phyloP scores from a whole-genome alignment of 1,140 invertebrate species.

The Sminthurinus signatus region DNA sequence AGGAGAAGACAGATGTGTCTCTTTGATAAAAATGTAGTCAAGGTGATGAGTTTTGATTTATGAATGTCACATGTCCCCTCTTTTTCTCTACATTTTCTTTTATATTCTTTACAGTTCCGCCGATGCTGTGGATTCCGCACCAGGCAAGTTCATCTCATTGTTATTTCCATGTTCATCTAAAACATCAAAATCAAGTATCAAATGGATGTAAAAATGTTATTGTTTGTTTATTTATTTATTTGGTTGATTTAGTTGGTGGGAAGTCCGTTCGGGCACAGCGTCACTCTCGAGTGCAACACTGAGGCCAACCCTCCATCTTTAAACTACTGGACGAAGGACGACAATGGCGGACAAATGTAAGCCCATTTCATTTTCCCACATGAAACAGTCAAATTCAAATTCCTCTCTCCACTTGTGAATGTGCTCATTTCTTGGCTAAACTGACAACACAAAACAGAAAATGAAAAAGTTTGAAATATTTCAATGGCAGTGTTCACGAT shows the following conservation, averaged over 20 bases:
- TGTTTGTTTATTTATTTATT: too few relatives aligned
- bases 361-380: too few relatives aligned
- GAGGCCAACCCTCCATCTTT: slow-evolving; percentile 84
- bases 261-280: slow-evolving; percentile 66
- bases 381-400: too few relatives aligned
- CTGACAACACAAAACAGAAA: too few relatives aligned
- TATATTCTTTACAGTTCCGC: slow-evolving; percentile 63
- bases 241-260: slow-evolving; percentile 66
- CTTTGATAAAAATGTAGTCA: slow-evolving; percentile 13
- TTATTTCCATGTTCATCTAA: slow-evolving; percentile 17
- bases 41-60: slow-evolving; percentile 23
- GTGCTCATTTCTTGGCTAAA: too few relatives aligned
- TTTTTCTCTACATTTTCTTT: slow-evolving; percentile 7
- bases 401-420: too few relatives aligned
- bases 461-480: too few relatives aligned
- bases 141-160: not conserved
- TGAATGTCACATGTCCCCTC: slow-evolving; percentile 17
- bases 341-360: not conserved
- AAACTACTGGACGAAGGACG: slow-evolving; percentile 75
- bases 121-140: slow-evolving; percentile 82
- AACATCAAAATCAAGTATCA: too few relatives aligned
- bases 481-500: too few relatives aligned
- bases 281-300: slow-evolving; percentile 79
- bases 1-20: slow-evolving; percentile 14
- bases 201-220: too few relatives aligned